Base-by-base conservation (phyloP, 2,113 vertebrate genomes). In the Rana temporaria region DNA sequence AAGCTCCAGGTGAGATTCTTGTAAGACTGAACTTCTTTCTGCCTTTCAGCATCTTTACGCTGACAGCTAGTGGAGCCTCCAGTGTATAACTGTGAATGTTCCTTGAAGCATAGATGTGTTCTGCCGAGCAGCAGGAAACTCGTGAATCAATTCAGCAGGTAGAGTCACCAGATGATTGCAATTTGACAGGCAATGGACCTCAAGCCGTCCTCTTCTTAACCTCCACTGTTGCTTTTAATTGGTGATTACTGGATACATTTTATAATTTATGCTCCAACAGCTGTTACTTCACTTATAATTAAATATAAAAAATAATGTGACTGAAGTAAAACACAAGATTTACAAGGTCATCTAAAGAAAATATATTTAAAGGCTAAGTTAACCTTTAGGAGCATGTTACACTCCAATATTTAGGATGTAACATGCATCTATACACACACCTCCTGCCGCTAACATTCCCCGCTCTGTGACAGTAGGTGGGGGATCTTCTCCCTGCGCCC, bases 31-130 rank as follows among this genome's bases (percentile, higher is more conserved):
- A 79, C 24, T 18, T 11, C 42, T 79, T 79, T 56, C 26, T 79
- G 55, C 64, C 65, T 79, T 57, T 68, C 30, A 68, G 77, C 77
- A 42, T 79, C 53, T 79, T 68, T 68, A 26, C 2, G 53, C 77
- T 68, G 64, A 57, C 64, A 79, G 65, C 30, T 24, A 34, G 57
- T 22, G 20, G 24, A 59, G 62, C 52, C 77, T 42, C 77, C 65
- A 38, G 77, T 79, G 77, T 68, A 56, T 68, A 78, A 55, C 76
- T 78, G 38, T 32, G 42, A 66, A 78, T 66, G 38, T 66, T 78
- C 63, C 76, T 78, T 78, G 76, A 78, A 78, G 63, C 76, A 78
- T 65, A 66, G 63, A 66, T 78, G 22, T 78, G 63, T 67, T 66
- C 62, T 78, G 63, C 76, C 76, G 32, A 78, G 24, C 48, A 64